Percentiles rank a stretch among this genome's conserved stretches.
Evolutionary conservation across 2,888 invertebrate species (phyloP).

Genomic region (Tetragonisca angustula): DNA sequence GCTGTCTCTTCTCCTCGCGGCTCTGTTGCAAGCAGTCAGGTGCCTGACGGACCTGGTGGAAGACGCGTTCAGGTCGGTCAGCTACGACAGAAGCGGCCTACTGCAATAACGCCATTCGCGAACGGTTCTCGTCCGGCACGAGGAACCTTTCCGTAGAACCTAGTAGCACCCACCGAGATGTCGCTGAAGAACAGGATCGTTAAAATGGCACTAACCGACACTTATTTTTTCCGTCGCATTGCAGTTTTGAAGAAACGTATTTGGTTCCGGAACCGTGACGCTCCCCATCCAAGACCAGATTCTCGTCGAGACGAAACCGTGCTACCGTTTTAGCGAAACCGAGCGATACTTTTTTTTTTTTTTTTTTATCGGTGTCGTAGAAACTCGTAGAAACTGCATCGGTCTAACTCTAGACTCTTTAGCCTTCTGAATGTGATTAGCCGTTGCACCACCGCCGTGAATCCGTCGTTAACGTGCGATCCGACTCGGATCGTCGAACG

Average conservation of each 20-base stretch:
- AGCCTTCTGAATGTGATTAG: conserved; percentile 16
- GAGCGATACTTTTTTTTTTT: neutral
- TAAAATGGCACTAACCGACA: conserved; percentile 34
- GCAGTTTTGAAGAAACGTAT: neutral
- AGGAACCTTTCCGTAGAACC: neutral
- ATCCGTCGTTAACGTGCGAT: neutral
- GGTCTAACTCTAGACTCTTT: neutral
- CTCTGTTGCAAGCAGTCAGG: conserved; percentile 87
- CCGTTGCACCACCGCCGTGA: neutral
- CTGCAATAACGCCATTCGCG: conserved; percentile 58
- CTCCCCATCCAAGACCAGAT: conserved; percentile 36
- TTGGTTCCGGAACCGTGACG: neutral
- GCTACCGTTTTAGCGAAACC: neutral
- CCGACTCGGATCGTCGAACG: neutral
- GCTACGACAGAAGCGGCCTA: conserved; percentile 74
- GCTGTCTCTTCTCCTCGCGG: conserved; percentile 87
- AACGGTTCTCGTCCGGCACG: conserved; percentile 16
- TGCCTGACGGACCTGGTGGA: conserved; percentile 87
- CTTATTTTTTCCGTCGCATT: conserved; percentile 41
- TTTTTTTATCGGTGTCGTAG: conserved; percentile 27
- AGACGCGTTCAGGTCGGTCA: conserved; percentile 83
- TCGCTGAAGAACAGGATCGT: conserved; percentile 26
- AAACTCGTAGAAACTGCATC: neutral
- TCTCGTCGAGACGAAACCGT: neutral
- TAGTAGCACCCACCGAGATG: conserved; percentile 13